Conservation (phyloP, 2,888 invertebrate genomes). For the Endotricha flammealis region DNA sequence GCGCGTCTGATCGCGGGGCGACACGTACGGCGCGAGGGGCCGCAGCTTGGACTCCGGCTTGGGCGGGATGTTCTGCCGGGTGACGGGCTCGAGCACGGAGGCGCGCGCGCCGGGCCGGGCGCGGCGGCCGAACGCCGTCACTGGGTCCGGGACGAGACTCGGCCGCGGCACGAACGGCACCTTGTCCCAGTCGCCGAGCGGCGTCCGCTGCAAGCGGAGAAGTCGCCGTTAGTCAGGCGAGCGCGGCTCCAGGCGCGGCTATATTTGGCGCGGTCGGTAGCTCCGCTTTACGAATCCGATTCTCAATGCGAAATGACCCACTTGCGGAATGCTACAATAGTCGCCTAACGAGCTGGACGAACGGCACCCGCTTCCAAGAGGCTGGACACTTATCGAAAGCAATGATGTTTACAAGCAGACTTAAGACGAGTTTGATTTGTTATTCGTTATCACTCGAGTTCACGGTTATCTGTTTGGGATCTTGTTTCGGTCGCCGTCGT, state of each 20-base stretch:
- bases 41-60: constrained; percentile 76
- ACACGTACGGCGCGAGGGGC: constrained; percentile 83
- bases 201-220: constrained; percentile 84
- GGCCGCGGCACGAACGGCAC: constrained; percentile 92
- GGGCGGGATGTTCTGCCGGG: constrained; percentile 81
- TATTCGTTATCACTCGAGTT: constrained; percentile 24
- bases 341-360: constrained; percentile 22
- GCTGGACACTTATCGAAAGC: constrained; percentile 44
- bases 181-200: constrained; percentile 91
- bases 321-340: constrained; percentile 48
- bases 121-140: constrained; percentile 89
- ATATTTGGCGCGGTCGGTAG: constrained; percentile 77
- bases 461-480: not conserved
- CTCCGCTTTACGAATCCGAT: constrained; percentile 62
- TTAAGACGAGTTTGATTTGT: constrained; percentile 16
- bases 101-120: constrained; percentile 65
- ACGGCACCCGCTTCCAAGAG: constrained; percentile 12
- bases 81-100: constrained; percentile 74
- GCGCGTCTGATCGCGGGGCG: constrained; percentile 82
- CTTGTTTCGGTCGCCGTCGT: constrained; percentile 10
- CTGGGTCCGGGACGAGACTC: constrained; percentile 89
- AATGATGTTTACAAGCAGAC: constrained; percentile 63
- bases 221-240: constrained; percentile 73
- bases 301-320: constrained; percentile 65
- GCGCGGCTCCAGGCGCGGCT: constrained; percentile 74